Percentiles rank a stretch among this genome's conserved stretches.
Conservation (phyloP, 2,113 vertebrate species). For the Papio anubis region DNA sequence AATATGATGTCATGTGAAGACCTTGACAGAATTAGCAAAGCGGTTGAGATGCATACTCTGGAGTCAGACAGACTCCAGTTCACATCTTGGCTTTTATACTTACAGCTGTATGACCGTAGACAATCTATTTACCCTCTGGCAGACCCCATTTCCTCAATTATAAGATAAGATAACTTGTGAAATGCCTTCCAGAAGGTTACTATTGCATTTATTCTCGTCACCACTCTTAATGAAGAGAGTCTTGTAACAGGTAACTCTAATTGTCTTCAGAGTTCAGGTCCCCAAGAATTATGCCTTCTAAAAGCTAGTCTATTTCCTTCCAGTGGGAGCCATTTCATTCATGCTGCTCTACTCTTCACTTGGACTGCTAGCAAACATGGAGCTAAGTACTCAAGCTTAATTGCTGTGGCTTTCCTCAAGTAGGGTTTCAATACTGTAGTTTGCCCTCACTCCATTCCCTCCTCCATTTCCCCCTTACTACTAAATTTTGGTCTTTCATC, state of each 20-base stretch:
- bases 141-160: not conserved
- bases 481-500: not conserved
- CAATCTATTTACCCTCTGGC: not conserved
- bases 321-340: not conserved
- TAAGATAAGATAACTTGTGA: not conserved
- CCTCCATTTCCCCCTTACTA: not conserved
- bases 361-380: not conserved
- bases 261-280: conserved; percentile 24
- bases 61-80: conserved; percentile 26
- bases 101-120: not conserved
- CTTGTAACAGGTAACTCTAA: not conserved
- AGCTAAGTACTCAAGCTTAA: not conserved
- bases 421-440: not conserved
- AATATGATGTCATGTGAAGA: not conserved
- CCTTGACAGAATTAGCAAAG: conserved; percentile 45
- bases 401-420: not conserved
- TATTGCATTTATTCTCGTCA: not conserved
- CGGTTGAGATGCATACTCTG: not conserved
- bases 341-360: not conserved
- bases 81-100: conserved; percentile 18
- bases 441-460: not conserved
- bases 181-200: conserved; percentile 26
- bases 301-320: not conserved
- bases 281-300: not conserved
- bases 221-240: not conserved